Base-by-base conservation (phyloP, 64 coral and sea anemone genomes). In the Orbicella faveolata region DNA sequence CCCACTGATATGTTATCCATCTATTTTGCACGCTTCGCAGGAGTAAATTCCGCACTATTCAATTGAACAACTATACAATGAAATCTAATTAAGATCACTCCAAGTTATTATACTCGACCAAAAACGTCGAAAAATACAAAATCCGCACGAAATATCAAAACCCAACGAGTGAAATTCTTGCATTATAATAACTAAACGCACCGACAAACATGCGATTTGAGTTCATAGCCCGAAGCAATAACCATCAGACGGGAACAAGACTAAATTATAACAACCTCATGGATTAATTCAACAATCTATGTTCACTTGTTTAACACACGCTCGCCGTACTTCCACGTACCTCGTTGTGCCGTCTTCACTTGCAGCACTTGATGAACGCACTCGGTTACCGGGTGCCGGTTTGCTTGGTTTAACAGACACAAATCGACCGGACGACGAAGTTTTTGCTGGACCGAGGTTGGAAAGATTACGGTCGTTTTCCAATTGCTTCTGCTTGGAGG, bases 401-500 rank as follows among this genome's bases (percentile, higher is more conserved):
- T 99, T 99, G 6, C 88, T 73, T 37, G 90, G 73, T 81, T 91
- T 95, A 1, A 94, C 94, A 30, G 94, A 39, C 34, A 89, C 89
- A 75, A 88, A 92, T 67, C 91, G 93, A 2, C 90, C 77, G 4
- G 94, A 41, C 0, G 90, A 79, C 4, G 88, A 88, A 54, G 86
- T 89, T 53, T 93, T 93, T 57, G 80, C 26, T 41, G 88, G 75
- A 63, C 88, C 81, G 61, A 81, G 74, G 67, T 90, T 94, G 0
- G 90, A 82, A 55, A 86, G 80, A 74, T 99, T 93, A 16, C 94
- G 91, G 25, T 96, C 97, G 79, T 95, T 93, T 75, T 99, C 97
- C 41, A 99, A 79, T 78, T 96, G 94, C 26, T 99, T 99, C 77
- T 99, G 97, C 93, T 99, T 99, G 9, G 94, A 89, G 68, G 90